Conservation (phyloP, 2,797 vertebrate species). For the Coluber constrictor region DNA sequence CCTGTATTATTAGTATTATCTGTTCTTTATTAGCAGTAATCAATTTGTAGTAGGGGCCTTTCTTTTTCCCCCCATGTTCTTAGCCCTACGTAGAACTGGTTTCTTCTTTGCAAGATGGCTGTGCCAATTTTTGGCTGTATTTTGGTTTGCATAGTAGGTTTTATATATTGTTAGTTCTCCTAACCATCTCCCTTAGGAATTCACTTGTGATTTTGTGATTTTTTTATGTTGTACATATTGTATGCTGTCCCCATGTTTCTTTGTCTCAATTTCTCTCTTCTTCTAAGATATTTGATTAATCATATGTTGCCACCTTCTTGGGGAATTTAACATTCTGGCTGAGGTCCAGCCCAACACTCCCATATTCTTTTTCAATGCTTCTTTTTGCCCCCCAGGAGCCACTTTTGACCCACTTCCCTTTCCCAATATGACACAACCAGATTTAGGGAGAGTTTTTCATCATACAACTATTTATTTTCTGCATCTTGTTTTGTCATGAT, state of each 20-base stretch:
- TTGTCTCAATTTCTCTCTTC: background rate
- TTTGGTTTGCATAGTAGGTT: background rate
- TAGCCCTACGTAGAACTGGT: background rate
- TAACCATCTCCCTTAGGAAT: background rate
- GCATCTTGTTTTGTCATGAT: background rate
- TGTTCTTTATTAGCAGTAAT: background rate
- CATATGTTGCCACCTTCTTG: background rate
- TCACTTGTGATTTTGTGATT: background rate
- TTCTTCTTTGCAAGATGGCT: background rate
- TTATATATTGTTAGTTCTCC: background rate
- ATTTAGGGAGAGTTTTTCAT: background rate
- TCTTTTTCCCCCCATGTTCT: background rate
- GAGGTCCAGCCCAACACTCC: too few relatives aligned
- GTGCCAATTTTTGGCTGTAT: background rate
- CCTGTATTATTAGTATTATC: background rate
- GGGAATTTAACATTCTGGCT: background rate
- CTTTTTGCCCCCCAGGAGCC: background rate
- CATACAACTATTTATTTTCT: background rate
- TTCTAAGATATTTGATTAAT: background rate
- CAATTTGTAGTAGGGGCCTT: background rate
- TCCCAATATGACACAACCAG: background rate
- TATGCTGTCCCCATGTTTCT: background rate
- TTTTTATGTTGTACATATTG: background rate
- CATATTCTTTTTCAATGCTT: background rate
- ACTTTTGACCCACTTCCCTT: background rate